phyloP scores from a whole-genome alignment of 2,888 invertebrate species.

The Pseudococcus longispinus region DNA sequence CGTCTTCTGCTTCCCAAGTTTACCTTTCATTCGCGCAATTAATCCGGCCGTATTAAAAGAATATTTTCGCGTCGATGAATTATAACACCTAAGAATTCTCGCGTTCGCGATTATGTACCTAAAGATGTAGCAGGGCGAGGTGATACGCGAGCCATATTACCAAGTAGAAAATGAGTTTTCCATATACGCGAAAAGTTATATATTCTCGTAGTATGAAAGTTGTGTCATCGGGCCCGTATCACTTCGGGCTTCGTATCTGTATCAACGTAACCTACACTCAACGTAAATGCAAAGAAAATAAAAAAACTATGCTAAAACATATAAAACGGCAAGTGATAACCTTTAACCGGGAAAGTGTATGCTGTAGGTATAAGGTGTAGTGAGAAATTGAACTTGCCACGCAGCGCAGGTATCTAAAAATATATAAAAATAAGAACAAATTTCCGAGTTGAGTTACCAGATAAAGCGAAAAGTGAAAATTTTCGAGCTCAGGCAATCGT shows the following conservation, averaged over 20 bases:
- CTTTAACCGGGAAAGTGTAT: not conserved
- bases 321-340: not conserved
- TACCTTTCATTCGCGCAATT: conserved; percentile 1
- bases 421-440: not conserved
- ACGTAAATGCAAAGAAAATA: conserved; percentile 32
- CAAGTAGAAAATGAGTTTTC: not conserved
- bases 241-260: not conserved
- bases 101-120: not conserved
- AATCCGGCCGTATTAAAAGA: not conserved
- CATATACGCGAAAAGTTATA: not conserved
- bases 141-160: not conserved
- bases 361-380: not conserved
- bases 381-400: not conserved
- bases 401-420: no score
- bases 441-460: not conserved
- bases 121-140: not conserved
- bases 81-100: not conserved
- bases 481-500: not conserved
- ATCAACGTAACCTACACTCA: not conserved
- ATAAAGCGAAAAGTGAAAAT: not conserved
- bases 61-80: not conserved
- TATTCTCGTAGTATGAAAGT: not conserved
- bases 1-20: not conserved
- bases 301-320: conserved; percentile 31
- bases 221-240: not conserved